Base-by-base conservation (phyloP, 2,888 invertebrate genomes). In the Chouioia cunea region DNA sequence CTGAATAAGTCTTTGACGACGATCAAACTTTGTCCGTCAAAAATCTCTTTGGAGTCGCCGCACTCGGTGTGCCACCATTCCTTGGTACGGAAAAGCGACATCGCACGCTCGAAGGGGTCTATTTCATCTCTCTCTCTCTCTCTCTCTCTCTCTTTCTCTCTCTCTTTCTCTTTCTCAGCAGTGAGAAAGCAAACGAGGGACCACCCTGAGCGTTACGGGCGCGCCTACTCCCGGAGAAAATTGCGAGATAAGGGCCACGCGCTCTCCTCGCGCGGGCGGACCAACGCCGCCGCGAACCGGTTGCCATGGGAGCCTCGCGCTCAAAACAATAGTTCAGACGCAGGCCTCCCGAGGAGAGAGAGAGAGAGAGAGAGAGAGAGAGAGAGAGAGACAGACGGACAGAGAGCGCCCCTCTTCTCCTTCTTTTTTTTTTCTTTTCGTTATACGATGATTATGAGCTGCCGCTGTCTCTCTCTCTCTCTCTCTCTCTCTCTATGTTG, bases 31-130 rank as follows among this genome's bases (percentile, higher is more conserved):
- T 78, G 81, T 14, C 78, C 72, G 76, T 93, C 91, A 86, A 91
- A 92, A 76, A 87, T 86, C 82, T 91, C 92, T 52, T 89, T 87
- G 59, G 87, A 88, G 22, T 90, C 91, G 18, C 91, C 91, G 79
- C 92, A 93, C 62, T 90, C 88, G 15, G 92, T 91, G 18, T 91
- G 89, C 97, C 97, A 98, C 91, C 95, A 95, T 79, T 93, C 93
- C 80, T 94, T 91, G 12, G 93, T 90, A 88, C 95, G 96, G 83
- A 98, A 98, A 79, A 98, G 87, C 2, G 97, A 97, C 98, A 98
- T 98, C 62, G 22, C 75, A n/a, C n/a, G 15, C 14, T 2, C 23
- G 44, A 14, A 18, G 59, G 4, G 16, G 16, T 8, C 16, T n/a
- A 0, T 20, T 44, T 4, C 56, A 0, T 14, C 43, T 14, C 53